Percentiles rank a stretch among this genome's conserved stretches.
These are phyloP conservation scores for Lepus townsendii DNA, from an alignment of 2,797 vertebrate species.

Conservation along the genomic window DNA sequence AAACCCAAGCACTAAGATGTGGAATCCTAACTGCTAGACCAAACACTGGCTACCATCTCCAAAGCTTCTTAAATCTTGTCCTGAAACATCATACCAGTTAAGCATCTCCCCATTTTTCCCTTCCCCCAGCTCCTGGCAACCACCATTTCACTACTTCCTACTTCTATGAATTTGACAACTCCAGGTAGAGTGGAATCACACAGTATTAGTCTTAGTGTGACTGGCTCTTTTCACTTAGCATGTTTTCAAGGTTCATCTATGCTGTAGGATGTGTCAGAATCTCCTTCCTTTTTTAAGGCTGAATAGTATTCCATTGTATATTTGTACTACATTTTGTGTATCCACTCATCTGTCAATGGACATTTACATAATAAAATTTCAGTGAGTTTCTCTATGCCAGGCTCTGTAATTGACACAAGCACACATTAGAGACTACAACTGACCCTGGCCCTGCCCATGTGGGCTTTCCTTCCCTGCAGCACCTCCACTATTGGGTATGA, in stretches of 20 bases:
- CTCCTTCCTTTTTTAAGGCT: constrained; percentile 19
- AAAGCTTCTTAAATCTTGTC: neutral
- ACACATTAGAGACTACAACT: neutral
- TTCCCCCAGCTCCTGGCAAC: neutral
- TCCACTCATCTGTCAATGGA: neutral
- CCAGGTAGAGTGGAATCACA: neutral
- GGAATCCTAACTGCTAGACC: too few relatives aligned
- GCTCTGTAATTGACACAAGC: neutral
- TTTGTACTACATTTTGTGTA: neutral
- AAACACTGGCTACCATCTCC: neutral
- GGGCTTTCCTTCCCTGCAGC: neutral
- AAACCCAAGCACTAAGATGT: too few relatives aligned
- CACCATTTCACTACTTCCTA: neutral
- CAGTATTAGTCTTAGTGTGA: neutral
- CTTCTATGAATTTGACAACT: neutral
- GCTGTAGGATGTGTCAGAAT: neutral
- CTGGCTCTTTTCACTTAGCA: constrained; percentile 21
- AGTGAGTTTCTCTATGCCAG: neutral
- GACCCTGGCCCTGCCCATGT: neutral
- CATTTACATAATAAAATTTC: neutral
- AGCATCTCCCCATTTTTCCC: neutral
- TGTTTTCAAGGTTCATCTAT: neutral
- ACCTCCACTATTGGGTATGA: neutral
- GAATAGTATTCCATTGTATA: neutral
- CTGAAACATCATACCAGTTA: neutral